These are phyloP conservation scores for Altica lythri DNA, from an alignment of 2,888 invertebrate species.

Conservation along the genomic window DNA sequence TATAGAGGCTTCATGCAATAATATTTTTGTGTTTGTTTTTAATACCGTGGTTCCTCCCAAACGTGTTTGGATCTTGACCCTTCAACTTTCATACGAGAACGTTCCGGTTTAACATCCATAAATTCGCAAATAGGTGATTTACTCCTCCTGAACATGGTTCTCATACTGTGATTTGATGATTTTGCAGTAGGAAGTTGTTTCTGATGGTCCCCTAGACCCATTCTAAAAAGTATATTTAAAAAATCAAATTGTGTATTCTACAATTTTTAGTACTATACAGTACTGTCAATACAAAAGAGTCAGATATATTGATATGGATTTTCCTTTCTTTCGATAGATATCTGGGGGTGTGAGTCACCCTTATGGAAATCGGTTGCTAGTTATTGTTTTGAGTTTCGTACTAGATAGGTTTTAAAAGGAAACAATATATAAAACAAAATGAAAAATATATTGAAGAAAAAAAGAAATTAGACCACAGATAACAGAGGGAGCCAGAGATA, in stretches of 20 bases:
- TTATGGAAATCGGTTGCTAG: neutral
- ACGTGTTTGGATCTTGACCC: constrained; percentile 10
- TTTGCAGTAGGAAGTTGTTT: constrained; percentile 20
- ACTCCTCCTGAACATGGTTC: constrained; percentile 41
- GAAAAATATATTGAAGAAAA: too few relatives aligned
- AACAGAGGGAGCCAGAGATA: neutral
- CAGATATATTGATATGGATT: neutral
- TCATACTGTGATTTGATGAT: constrained; percentile 39
- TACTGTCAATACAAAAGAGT: too few relatives aligned
- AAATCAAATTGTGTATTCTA: too few relatives aligned
- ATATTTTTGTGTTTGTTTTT: neutral
- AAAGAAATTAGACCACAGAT: too few relatives aligned
- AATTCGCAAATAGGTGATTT: constrained; percentile 30
- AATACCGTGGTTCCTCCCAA: constrained; percentile 24
- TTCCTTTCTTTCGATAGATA: neutral
- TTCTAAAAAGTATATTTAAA: constrained; percentile 30
- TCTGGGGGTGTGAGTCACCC: neutral
- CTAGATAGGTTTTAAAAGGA: constrained; percentile 1
- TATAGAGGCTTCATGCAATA: neutral
- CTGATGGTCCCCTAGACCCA: constrained; percentile 33
- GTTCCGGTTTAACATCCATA: constrained; percentile 1
- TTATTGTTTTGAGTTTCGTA: neutral
- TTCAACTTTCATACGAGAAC: neutral
- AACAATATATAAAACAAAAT: too few relatives aligned
- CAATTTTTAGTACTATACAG: too few relatives aligned